A percentile compares a stretch with the other conserved stretches of the same genome.
Conservation (phyloP, 2,888 invertebrate species). For the Apoderus coryli region DNA sequence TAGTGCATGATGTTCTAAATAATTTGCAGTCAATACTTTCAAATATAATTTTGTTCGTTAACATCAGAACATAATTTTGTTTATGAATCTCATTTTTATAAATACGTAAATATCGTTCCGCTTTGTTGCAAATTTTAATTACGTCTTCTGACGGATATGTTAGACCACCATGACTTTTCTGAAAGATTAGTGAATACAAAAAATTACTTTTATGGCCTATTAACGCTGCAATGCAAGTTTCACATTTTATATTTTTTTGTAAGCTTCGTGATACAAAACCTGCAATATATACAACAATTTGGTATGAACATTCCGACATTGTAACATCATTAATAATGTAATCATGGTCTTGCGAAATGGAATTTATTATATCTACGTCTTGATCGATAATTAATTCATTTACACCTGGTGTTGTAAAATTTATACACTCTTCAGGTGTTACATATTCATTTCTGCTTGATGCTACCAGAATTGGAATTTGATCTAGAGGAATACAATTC, state of each 20-base stretch:
- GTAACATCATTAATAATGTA: constrained; percentile 7
- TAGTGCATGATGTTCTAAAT: too few species aligned
- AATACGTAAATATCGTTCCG: too few species aligned
- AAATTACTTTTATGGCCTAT: not conserved
- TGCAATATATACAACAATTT: constrained; percentile 10
- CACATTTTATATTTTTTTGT: constrained; percentile 6
- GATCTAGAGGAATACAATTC: constrained; percentile 14
- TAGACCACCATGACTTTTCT: constrained; percentile 8
- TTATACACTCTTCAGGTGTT: constrained; percentile 1
- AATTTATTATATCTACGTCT: too few species aligned
- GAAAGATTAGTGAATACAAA: constrained; percentile 6
- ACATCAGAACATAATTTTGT: too few species aligned
- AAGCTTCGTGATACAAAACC: constrained; percentile 6
- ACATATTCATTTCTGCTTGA: constrained; percentile 10
- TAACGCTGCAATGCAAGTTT: constrained; percentile 4
- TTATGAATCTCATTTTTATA: too few species aligned
- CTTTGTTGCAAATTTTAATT: constrained; percentile 9
- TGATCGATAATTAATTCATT: too few species aligned
- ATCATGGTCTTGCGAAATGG: constrained; percentile 5
- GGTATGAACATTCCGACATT: constrained; percentile 5
- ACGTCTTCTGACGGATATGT: constrained; percentile 9
- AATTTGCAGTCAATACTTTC: too few species aligned
- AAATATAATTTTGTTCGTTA: too few species aligned
- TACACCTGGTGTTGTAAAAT: too few species aligned
- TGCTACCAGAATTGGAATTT: constrained; percentile 11